Conservation (phyloP, 2,797 vertebrate species). For the Nasua narica region DNA sequence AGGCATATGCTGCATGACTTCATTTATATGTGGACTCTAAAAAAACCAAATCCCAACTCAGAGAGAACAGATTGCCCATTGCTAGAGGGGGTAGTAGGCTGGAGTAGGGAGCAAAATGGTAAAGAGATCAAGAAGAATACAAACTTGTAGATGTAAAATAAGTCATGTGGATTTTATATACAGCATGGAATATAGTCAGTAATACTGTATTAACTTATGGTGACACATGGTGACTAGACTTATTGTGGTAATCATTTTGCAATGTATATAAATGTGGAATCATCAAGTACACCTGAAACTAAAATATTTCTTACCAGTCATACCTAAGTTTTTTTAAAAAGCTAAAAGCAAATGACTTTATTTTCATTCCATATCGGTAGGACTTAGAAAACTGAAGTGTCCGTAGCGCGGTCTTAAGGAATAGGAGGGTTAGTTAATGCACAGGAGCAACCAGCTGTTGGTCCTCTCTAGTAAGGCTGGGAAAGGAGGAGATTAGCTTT, state of each 20-base stretch:
- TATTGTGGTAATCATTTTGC: not conserved
- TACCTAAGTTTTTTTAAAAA: not conserved
- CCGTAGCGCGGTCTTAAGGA: not conserved
- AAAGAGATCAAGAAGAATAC: not conserved
- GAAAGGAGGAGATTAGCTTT: not conserved
- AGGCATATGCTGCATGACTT: not conserved
- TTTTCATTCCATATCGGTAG: not conserved
- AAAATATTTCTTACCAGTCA: not conserved
- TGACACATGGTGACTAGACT: not conserved
- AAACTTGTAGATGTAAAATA: not conserved
- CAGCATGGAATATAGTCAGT: not conserved
- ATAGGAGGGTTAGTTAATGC: not conserved
- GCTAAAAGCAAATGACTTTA: not conserved
- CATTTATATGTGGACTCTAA: not conserved
- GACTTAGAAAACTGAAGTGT: not conserved
- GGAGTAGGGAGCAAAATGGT: not conserved
- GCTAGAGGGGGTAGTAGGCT: not conserved
- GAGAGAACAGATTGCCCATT: not conserved
- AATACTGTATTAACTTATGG: not conserved
- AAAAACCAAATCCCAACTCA: not conserved
- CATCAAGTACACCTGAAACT: not conserved
- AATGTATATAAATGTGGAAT: not conserved
- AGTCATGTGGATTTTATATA: not conserved
- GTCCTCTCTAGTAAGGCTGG: not conserved
- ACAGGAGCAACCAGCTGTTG: not conserved